Evolutionary conservation across 2,797 vertebrate genomes (phyloP).

Genomic region (Aplochiton taeniatus): DNA sequence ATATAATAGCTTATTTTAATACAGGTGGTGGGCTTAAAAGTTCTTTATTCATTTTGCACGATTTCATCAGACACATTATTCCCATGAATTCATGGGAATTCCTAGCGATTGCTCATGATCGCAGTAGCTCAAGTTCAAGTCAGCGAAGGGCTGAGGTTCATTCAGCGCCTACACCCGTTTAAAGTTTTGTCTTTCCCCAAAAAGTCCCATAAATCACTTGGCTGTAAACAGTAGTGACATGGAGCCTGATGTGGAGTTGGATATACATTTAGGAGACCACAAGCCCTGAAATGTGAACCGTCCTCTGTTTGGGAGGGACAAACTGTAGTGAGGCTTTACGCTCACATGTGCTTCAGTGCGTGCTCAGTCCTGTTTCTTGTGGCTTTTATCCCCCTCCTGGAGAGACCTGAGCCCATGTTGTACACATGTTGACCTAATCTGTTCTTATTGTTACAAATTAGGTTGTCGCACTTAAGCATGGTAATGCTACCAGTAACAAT

Average conservation of each 20-base stretch:
- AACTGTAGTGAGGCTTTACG: constrained; percentile 52
- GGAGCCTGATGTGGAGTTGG: constrained; percentile 76
- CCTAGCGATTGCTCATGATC: constrained; percentile 48
- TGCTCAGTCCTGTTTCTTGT: constrained; percentile 25
- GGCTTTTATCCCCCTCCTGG: not conserved
- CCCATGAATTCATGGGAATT: constrained; percentile 48
- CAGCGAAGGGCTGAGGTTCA: constrained; percentile 47
- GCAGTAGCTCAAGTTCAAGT: constrained; percentile 48
- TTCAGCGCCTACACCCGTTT: constrained; percentile 51
- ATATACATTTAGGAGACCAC: constrained; percentile 77
- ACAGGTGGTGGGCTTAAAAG: no score
- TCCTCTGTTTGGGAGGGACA: constrained; percentile 57
- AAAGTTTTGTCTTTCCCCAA: constrained; percentile 48
- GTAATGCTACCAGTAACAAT: constrained; percentile 67
- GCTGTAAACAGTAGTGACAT: constrained; percentile 82
- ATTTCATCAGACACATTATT: constrained; percentile 32
- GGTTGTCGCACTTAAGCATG: constrained; percentile 57
- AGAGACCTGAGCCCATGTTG: constrained; percentile 45
- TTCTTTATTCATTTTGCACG: no score
- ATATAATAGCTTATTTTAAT: no score
- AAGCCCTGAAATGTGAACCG: constrained; percentile 73
- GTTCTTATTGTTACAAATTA: constrained; percentile 67
- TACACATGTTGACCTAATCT: constrained; percentile 60
- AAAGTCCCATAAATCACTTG: constrained; percentile 82
- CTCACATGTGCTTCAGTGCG: constrained; percentile 56